A percentile compares a stretch with the other conserved stretches of the same genome.
phyloP scores from a whole-genome alignment of 2,888 invertebrate genomes.

The Leptothorax acervorum region DNA sequence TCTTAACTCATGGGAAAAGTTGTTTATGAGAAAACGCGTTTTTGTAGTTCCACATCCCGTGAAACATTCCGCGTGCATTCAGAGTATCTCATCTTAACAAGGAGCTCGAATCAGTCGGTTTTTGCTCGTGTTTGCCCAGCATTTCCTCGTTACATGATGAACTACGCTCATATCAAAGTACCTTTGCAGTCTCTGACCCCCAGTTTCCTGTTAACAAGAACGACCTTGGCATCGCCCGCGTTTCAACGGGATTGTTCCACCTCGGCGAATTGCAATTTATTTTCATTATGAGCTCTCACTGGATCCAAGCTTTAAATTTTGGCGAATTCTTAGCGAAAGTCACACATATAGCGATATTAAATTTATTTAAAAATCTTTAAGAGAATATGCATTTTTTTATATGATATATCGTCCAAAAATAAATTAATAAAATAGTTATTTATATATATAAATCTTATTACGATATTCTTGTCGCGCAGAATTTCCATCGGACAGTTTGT shows the following conservation, averaged over 20 bases:
- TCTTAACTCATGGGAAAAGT: neutral
- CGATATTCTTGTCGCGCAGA: neutral
- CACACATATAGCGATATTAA: neutral
- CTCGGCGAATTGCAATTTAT: constrained; percentile 22
- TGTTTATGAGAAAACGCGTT: neutral
- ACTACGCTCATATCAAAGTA: constrained; percentile 57
- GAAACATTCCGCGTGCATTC: constrained; percentile 21
- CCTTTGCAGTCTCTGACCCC: constrained; percentile 79
- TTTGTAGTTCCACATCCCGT: neutral
- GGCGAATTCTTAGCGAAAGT: neutral
- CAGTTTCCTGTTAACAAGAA: constrained; percentile 78
- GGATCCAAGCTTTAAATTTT: neutral
- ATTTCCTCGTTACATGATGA: constrained; percentile 54
- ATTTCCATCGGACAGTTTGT: neutral
- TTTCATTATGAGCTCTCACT: constrained; percentile 16
- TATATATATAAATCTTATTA: neutral
- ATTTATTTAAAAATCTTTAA: neutral
- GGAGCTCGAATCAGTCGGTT: constrained; percentile 63
- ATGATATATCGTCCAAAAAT: neutral
- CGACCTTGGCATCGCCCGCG: constrained; percentile 69
- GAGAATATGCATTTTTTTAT: neutral
- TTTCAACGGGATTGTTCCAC: constrained; percentile 13
- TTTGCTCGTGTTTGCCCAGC: constrained; percentile 42
- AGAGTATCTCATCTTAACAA: constrained; percentile 61
- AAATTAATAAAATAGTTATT: constrained; percentile 3